Base-by-base conservation (phyloP, 2,888 invertebrate species). In the Drosophila subquinaria region DNA sequence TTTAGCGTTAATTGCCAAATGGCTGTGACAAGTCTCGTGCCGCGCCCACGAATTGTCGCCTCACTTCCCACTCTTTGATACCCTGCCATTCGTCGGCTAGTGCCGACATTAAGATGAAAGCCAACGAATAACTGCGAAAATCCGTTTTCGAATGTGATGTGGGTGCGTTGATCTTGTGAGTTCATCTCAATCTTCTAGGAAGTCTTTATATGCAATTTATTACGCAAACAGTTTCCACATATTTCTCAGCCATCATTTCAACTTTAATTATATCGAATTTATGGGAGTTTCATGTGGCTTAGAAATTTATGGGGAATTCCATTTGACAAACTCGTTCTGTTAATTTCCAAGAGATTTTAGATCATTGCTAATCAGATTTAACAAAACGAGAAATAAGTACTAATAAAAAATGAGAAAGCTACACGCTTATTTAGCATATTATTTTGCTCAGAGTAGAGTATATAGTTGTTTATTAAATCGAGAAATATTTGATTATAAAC, bases 131-230 rank as follows among this genome's bases (percentile, higher is more conserved):
- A 79, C 74, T 68, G 27, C 51, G 47, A 40, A 60, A 73, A 59
- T 69, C 59, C 64, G 63, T 50, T 47, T 47, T n/a, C 4, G 56
- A 43, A 23, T 42, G 42, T 52, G 71, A 71, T 88, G 90, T 80
- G 87, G 90, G 85, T 76, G 89, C 89, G 90, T 86, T 86, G 90
- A 88, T 83, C 87, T 86, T 73, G 57, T 81, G 86, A 85, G 76
- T 76, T 71, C 73, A 79, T 71, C 40, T 45, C 50, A 23, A 66
- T 70, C 45, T 84, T 89, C 84, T 86, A 85, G 84, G 84, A 84
- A 84, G 84, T 76, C 36, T 13, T 55, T 60, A 50, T 73, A 70
- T 82, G 86, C 88, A 76, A 85, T 85, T 76, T 84, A 85, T 88
- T 85, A 82, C 76, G 80, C 88, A 74, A 76, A 74, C 55, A 5